phyloP scores from a whole-genome alignment of 2,888 invertebrate genomes.

The Anagyrus pseudococci region DNA sequence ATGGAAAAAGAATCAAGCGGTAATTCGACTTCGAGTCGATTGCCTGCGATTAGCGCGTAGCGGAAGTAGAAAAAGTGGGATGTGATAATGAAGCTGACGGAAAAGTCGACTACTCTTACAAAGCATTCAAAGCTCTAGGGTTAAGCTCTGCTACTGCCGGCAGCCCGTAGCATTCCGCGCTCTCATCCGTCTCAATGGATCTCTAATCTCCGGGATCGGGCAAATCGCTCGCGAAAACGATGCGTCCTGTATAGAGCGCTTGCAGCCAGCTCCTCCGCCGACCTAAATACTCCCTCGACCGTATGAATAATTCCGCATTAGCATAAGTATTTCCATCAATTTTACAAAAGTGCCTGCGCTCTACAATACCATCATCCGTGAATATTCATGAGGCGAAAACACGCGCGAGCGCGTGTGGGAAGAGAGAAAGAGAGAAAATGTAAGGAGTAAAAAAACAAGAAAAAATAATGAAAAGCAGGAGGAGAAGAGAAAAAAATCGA shows the following conservation, averaged over 20 bases:
- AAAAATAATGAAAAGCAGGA: too few species aligned
- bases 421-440: too few species aligned
- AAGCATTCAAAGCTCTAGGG: not conserved
- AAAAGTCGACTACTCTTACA: not conserved
- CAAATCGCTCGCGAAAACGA: slow-evolving; percentile 9
- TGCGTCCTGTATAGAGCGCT: too few species aligned
- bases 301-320: slow-evolving; percentile 17
- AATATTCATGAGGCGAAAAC: slow-evolving; percentile 17
- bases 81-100: not conserved
- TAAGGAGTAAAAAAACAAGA: too few species aligned
- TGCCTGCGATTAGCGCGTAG: not conserved
- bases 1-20: too few species aligned
- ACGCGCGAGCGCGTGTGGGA: not conserved
- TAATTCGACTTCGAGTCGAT: too few species aligned
- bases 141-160: not conserved
- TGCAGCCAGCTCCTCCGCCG: not conserved
- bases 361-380: not conserved
- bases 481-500: too few species aligned
- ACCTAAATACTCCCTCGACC: slow-evolving; percentile 22
- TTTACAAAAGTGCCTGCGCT: slow-evolving; percentile 1
- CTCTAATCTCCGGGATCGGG: slow-evolving; percentile 14
- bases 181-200: not conserved
- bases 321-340: slow-evolving; percentile 30
- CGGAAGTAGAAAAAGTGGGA: not conserved
- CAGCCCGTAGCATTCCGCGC: not conserved